Base-by-base conservation (phyloP, 2,888 invertebrate species). In the Chromoteleia sp. region DNA sequence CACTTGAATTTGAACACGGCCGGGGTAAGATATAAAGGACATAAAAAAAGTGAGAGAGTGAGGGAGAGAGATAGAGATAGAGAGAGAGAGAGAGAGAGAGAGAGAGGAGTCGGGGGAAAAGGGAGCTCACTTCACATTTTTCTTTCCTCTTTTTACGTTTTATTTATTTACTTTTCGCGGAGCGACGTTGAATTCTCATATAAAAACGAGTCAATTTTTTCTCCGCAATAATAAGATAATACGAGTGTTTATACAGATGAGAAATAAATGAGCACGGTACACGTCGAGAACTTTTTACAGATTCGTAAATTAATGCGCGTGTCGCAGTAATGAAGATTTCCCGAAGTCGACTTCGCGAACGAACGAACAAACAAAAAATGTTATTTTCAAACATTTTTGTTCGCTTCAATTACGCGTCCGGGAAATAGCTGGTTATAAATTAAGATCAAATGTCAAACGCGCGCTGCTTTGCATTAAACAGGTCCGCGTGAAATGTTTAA, bases 1-100 rank as follows among this genome's bases (percentile, higher is more conserved):
- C 63, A 77, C 77, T 77, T 71, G 70, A 78, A 78, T 71, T 71
- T 78, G 77, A 71, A 71, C 78, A 58, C 71, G 58, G n/a, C 63
- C 65, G 61, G 65, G 58, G 65, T 50, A 71, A 78, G 65, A 65
- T 78, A 71, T 71, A 77, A 71, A 78, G 65, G 43, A 36, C 65
- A 70, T 63, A 78, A 71, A 78, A 71, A 70, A 52, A 29, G 17
- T 25, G 17, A 19, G 14, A 41, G 8, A 29, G 15, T 14, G 19
- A 30, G 30, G 50, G 21, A 59, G 25, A 41, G 17, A 19, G 14
- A 41, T 0, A 29, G 15, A 30, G 19, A 52, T 30, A 59, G 17
- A 19, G 14, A 41, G 8, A 29, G 15, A 30, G 19, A 52, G 30
- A 59, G 21, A 56, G 8, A 5, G 52, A 29, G 36, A 0, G 54